Evolutionary conservation across 2,888 invertebrate genomes (phyloP), one percentile per base, ranked within the genome.

Genomic region (Drepana falcataria): DNA sequence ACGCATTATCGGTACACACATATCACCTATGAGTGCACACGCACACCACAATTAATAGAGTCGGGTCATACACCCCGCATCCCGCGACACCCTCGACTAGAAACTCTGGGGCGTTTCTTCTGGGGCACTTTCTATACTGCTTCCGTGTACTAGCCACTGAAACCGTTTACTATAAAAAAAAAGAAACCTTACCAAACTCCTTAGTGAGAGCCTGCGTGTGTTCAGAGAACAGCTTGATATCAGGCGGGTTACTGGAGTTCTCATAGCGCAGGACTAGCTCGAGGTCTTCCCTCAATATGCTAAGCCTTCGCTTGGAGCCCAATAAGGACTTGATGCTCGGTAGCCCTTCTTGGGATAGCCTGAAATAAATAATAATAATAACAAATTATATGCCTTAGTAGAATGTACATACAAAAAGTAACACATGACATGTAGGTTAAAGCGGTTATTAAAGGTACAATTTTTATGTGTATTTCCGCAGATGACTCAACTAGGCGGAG

Each of bases 311-410:
- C 56, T 82, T 83, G 0, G 89, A 73, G 0, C 95, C 95, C 55
- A 97, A 93, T 71, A 93, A 95, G 7, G 93, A 93, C 58, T 94
- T 91, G 64, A 97, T 92, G 69, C 96, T 95, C 60, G 93, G 93
- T 48, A 97, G 87, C 4, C 97, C 97, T 91, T 99, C 98, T 79
- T 98, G 98, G 0, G 98, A 96, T 71, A 99, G 92, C 60, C 97
- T 93, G 77, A 4, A 68, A 69, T 51, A 3, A 53, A 57, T 21
- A 21, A 21, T 21, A 21, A 21, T 6, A 34, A 35, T 41, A 34
- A 53, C 35, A 35, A 51, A 3, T 40, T 35, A 9, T 40, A 54
- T 49, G 34, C 35, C 21, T 1, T 21, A 21, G 21, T 21, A n/a
- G n/a, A 58, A 56, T 6, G 35, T 35, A 44, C 47, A 3, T 47